phyloP scores from a whole-genome alignment of 1,140 invertebrate genomes.

The Drosophila tristis region DNA sequence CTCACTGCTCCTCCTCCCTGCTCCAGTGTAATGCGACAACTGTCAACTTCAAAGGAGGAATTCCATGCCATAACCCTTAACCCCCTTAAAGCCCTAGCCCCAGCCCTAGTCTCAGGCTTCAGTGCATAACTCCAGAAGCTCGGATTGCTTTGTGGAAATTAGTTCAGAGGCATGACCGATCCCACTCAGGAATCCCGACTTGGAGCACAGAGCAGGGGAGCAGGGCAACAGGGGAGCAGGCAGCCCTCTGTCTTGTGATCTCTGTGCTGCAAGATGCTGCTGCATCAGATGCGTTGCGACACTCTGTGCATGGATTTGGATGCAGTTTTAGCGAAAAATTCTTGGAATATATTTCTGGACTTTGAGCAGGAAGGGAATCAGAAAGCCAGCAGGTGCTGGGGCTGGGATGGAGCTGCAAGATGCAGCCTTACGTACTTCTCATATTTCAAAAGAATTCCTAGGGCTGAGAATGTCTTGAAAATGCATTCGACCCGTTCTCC shows the following conservation, averaged over 20 bases:
- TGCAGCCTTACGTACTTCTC: slow-evolving; percentile 10
- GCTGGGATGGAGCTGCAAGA: slow-evolving; percentile 5
- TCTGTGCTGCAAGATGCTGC: too few relatives aligned
- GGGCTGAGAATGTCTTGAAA: slow-evolving; percentile 45
- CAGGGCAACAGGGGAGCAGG: too few relatives aligned
- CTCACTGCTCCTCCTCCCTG: slow-evolving; percentile 7
- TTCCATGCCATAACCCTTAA: slow-evolving; percentile 9
- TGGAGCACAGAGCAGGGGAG: background rate
- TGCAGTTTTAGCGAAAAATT: too few relatives aligned
- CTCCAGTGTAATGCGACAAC: slow-evolving; percentile 38
- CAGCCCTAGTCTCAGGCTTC: background rate
- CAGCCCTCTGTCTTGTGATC: too few relatives aligned
- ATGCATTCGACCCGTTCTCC: slow-evolving; percentile 1
- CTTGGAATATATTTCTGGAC: too few relatives aligned
- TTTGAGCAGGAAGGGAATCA: too few relatives aligned
- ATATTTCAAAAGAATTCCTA: slow-evolving; percentile 12
- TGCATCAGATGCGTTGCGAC: too few relatives aligned
- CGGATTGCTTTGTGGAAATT: slow-evolving; percentile 51
- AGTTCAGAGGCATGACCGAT: slow-evolving; percentile 37
- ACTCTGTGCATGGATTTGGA: too few relatives aligned
- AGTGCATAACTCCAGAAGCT: slow-evolving; percentile 22
- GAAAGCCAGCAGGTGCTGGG: too few relatives aligned
- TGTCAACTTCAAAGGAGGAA: slow-evolving; percentile 51
- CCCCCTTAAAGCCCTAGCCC: background rate
- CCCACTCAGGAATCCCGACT: slow-evolving; percentile 9